Evolutionary conservation across 2,113 vertebrate species (phyloP), one percentile per base, ranked within the genome.

Genomic region (Daphoenositta chrysoptera): DNA sequence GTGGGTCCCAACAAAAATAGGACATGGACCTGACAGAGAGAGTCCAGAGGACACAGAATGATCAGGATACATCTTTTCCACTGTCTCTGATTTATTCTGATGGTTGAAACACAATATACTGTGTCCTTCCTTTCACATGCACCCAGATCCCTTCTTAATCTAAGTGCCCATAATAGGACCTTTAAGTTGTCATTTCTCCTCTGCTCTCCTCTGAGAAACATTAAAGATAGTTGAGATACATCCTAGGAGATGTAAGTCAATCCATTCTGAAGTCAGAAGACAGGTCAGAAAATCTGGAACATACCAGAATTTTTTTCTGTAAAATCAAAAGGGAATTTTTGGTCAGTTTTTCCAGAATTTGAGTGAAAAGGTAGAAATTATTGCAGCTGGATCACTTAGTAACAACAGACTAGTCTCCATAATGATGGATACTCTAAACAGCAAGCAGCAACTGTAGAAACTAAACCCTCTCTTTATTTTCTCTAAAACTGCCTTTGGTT

Each of bases 401-500:
- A 5, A 23, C 7, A 61, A 11, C 9, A 82, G 14, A 17, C 5
- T 60, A 42, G 6, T 53, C 13, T 78, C 22, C 5, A 0, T 12
- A 87, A 57, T 37, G 22, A 50, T 12, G 9, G 11, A 42, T 73
- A 4, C 4, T 66, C 3, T 11, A 37, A 20, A 53, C 2, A 51
- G 40, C 8, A 51, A 77, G 22, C 2, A 35, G 2, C 0, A 27
- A 13, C 13, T 9, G 2, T 10, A 73, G 31, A 64, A 91, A 61
- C 2, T 2, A 51, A 87, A 33, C 0, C 0, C 0, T 30, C 4
- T 47, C 13, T 61, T 57, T 42, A 9, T 58, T 71, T 83, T 58
- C 20, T 63, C 9, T 54, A 30, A 81, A 58, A 53, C 3, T 63
- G 18, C 22, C 6, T 85, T 78, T 58, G 3, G 5, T 47, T 80